phyloP scores from a whole-genome alignment of 2,113 vertebrate genomes.

The Mionectes macconnelli region DNA sequence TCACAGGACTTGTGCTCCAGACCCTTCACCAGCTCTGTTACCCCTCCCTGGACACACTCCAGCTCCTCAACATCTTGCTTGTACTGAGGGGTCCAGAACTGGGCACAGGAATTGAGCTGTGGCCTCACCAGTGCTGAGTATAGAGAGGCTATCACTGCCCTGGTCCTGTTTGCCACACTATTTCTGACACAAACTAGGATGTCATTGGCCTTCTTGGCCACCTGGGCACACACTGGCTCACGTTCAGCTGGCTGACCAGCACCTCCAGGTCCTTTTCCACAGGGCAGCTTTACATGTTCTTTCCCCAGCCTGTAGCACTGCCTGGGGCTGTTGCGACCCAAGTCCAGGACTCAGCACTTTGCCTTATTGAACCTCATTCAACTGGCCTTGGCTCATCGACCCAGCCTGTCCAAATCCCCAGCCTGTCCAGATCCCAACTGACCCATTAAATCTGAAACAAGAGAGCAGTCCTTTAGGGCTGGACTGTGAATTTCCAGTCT shows the following conservation, averaged over 20 bases:
- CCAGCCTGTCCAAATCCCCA: too few species aligned
- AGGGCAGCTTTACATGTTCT: neutral
- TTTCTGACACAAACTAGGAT: neutral
- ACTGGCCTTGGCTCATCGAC: neutral
- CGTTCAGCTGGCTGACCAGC: neutral
- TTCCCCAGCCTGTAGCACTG: too few species aligned
- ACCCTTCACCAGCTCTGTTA: neutral
- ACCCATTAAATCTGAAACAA: neutral
- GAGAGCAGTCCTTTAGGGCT: neutral
- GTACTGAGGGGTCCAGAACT: neutral
- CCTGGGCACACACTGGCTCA: neutral
- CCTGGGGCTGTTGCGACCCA: neutral
- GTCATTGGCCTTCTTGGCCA: neutral
- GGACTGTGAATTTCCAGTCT: neutral
- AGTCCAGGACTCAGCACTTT: neutral
- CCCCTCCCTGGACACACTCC: neutral
- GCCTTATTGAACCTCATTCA: neutral
- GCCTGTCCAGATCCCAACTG: neutral
- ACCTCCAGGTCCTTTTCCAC: neutral
- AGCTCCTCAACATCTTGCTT: neutral
- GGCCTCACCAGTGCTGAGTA: fast-evolving
- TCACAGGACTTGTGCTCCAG: fast-evolving
- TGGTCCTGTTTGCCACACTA: neutral
- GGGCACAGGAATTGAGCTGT: fast-evolving
- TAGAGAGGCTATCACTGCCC: too few species aligned